phyloP scores from a whole-genome alignment of 2,888 invertebrate genomes.

The Melieria omissa region DNA sequence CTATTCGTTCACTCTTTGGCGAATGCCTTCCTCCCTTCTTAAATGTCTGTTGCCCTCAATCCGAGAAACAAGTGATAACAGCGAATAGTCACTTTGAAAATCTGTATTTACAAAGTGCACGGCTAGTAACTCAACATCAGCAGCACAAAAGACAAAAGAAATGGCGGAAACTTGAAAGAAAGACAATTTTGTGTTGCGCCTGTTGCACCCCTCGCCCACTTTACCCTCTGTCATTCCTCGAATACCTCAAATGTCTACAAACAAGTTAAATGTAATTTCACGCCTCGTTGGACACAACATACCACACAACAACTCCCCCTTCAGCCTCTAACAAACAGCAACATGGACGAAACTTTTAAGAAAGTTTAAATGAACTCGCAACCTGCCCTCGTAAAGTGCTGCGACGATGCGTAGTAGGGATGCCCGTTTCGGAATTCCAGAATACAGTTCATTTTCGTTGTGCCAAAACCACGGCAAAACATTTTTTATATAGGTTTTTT shows the following conservation, averaged over 20 bases:
- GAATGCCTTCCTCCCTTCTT: too few species aligned
- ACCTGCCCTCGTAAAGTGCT: conserved; percentile 16
- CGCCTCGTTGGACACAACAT: conserved; percentile 63
- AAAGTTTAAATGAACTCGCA: conserved; percentile 22
- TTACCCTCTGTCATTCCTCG: conserved; percentile 13
- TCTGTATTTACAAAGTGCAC: too few species aligned
- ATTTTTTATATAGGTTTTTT: too few species aligned
- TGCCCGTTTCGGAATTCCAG: too few species aligned
- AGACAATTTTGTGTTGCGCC: conserved; percentile 12
- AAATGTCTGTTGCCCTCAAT: too few species aligned
- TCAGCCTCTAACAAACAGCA: background rate
- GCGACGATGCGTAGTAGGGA: background rate
- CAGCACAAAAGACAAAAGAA: too few species aligned
- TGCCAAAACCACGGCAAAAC: too few species aligned
- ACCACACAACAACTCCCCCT: conserved; percentile 41
- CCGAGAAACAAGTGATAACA: too few species aligned
- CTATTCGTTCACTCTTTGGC: too few species aligned
- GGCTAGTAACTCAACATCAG: too few species aligned
- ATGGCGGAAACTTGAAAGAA: conserved; percentile 25
- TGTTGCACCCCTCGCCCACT: background rate
- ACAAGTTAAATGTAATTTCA: conserved; percentile 66
- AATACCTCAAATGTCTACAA: conserved; percentile 29
- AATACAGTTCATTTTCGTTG: too few species aligned
- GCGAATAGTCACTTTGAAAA: too few species aligned
- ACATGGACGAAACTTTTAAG: background rate